phyloP scores from a whole-genome alignment of 2,797 vertebrate genomes.

The Okamejei kenojei region DNA sequence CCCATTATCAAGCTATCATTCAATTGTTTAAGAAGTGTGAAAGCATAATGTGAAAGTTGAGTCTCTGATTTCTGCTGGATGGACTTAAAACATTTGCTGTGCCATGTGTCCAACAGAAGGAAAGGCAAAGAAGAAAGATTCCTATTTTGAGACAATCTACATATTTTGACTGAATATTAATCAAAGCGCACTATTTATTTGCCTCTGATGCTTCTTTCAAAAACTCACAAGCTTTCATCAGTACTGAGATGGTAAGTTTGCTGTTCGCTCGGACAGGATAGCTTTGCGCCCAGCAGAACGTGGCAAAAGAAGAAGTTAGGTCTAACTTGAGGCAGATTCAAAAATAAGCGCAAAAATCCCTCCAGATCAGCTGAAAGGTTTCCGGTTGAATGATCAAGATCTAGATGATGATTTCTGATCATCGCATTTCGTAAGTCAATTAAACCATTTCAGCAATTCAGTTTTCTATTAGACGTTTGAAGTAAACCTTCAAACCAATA shows the following conservation, averaged over 20 bases:
- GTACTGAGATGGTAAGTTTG: not conserved
- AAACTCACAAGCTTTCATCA: not conserved
- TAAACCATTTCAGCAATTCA: not conserved
- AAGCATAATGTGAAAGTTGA: not conserved
- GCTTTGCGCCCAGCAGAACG: not conserved
- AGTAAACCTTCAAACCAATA: not conserved
- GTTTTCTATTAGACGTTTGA: not conserved
- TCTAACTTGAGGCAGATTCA: not conserved
- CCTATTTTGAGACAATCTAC: not conserved
- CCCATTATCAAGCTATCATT: not conserved
- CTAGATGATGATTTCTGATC: not conserved
- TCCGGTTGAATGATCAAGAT: not conserved
- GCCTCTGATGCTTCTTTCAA: not conserved
- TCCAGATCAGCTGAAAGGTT: not conserved
- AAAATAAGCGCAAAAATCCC: not conserved
- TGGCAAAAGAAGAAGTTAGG: not conserved
- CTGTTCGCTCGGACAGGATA: not conserved
- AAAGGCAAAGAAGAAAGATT: not conserved
- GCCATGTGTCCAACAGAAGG: not conserved
- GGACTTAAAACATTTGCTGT: not conserved
- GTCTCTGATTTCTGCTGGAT: constrained; percentile 5
- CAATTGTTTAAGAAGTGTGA: constrained; percentile 24
- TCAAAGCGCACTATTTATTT: not conserved
- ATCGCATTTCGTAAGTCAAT: not conserved
- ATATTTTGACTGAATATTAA: not conserved